Percentiles rank a stretch among this genome's conserved stretches.
Conservation (phyloP, 2,888 invertebrate genomes). For the Eristalis pertinax region DNA sequence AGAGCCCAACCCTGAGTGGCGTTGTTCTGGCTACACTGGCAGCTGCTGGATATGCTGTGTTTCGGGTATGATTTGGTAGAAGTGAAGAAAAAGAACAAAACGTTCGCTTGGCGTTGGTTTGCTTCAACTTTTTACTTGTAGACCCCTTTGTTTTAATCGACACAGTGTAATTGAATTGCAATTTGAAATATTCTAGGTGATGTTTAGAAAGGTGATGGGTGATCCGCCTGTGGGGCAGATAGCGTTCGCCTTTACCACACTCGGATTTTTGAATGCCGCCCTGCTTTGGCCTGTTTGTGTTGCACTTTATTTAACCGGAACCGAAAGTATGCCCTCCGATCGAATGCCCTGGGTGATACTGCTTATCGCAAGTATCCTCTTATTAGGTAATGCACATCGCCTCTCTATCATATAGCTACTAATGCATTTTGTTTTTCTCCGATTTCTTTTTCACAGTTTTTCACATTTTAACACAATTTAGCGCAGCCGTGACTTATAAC, state of each 20-base stretch:
- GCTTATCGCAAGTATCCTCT: slow-evolving; percentile 89
- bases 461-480: slow-evolving; percentile 96
- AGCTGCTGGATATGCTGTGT: slow-evolving; percentile 95
- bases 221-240: slow-evolving; percentile 96
- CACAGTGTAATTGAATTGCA: slow-evolving; percentile 25
- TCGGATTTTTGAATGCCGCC: slow-evolving; percentile 93
- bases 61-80: slow-evolving; percentile 85
- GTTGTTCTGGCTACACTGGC: slow-evolving; percentile 95
- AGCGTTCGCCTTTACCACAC: slow-evolving; percentile 94
- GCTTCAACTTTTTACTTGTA: not conserved
- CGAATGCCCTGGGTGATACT: slow-evolving; percentile 94
- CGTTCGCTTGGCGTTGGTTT: not conserved
- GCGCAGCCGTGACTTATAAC: slow-evolving; percentile 95
- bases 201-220: slow-evolving; percentile 96
- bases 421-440: slow-evolving; percentile 1
- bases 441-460: slow-evolving; percentile 86
- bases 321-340: slow-evolving; percentile 91
- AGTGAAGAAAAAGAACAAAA: not conserved
- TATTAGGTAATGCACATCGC: slow-evolving; percentile 85
- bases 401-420: slow-evolving; percentile 9
- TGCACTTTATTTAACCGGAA: slow-evolving; percentile 91
- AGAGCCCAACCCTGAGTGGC: slow-evolving; percentile 93
- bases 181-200: slow-evolving; percentile 85
- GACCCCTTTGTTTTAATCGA: no score
- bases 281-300: slow-evolving; percentile 96